Conservation (phyloP, 2,888 invertebrate genomes). For the Archips crataeganus region DNA sequence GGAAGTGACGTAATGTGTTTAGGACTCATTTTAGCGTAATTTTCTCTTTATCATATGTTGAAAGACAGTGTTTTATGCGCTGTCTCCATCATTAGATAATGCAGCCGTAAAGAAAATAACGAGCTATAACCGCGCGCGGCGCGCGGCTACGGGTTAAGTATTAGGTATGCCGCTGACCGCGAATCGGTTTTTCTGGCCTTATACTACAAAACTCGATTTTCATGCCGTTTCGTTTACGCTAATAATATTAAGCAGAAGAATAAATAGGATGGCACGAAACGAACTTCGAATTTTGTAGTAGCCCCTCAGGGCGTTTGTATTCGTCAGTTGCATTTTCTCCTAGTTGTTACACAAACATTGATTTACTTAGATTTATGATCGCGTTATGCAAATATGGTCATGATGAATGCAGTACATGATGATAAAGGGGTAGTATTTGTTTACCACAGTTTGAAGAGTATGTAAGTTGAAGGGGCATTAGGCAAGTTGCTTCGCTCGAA, state of each 20-base stretch:
- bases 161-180: conserved; percentile 26
- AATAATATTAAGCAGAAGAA: too few relatives aligned
- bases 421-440: background rate
- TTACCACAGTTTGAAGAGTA: background rate
- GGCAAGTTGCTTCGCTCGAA: too few relatives aligned
- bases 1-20: conserved; percentile 38
- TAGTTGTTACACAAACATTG: conserved; percentile 32
- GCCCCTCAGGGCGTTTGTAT: conserved; percentile 23
- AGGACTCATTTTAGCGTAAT: conserved; percentile 35
- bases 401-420: conserved; percentile 14
- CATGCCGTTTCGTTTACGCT: too few relatives aligned
- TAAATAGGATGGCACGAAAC: too few relatives aligned
- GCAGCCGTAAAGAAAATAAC: conserved; percentile 38
- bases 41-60: conserved; percentile 41
- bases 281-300: too few relatives aligned
- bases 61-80: conserved; percentile 41
- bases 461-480: too few relatives aligned
- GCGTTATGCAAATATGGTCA: conserved; percentile 9
- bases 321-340: conserved; percentile 29
- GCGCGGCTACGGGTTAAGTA: conserved; percentile 16
- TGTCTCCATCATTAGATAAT: conserved; percentile 41
- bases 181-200: conserved; percentile 9
- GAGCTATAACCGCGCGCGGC: conserved; percentile 28
- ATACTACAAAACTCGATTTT: too few relatives aligned
- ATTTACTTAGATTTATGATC: conserved; percentile 36